Conservation (phyloP, 2,113 vertebrate species). For the Uria lomvia region DNA sequence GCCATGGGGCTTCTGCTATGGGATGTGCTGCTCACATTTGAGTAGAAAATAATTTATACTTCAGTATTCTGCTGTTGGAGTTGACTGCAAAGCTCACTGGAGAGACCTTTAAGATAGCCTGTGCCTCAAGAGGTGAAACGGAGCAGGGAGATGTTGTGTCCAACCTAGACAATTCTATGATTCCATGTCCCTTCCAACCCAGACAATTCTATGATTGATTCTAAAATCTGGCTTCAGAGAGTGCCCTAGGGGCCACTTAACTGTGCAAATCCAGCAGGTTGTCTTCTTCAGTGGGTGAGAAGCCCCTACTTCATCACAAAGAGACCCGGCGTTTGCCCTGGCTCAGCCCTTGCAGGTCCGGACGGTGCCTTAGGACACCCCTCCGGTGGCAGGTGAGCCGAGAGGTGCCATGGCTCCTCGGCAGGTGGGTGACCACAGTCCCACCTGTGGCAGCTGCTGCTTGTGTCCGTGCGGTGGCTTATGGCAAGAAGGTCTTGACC, state of each 20-base stretch:
- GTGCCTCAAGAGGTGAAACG: not conserved
- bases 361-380: too few relatives aligned
- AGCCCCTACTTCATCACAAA: not conserved
- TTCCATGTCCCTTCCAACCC: too few relatives aligned
- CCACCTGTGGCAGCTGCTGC: not conserved
- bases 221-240: not conserved
- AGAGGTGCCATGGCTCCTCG: not conserved
- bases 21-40: accelerated
- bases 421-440: accelerated
- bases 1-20: accelerated
- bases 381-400: accelerated
- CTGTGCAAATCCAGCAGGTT: not conserved
- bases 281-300: not conserved
- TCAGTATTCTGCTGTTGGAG: not conserved
- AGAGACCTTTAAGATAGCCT: not conserved
- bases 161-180: too few relatives aligned
- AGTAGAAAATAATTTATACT: not conserved
- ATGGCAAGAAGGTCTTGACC: not conserved
- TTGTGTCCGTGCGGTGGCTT: accelerated
- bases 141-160: too few relatives aligned
- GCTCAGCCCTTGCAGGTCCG: not conserved
- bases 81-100: not conserved
- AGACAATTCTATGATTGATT: too few relatives aligned
- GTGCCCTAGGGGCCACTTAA: too few relatives aligned
- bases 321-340: not conserved